A percentile compares a stretch with the other conserved stretches of the same genome.
phyloP scores from a whole-genome alignment of 2,888 invertebrate species.

The Plemyria rubiginata region DNA sequence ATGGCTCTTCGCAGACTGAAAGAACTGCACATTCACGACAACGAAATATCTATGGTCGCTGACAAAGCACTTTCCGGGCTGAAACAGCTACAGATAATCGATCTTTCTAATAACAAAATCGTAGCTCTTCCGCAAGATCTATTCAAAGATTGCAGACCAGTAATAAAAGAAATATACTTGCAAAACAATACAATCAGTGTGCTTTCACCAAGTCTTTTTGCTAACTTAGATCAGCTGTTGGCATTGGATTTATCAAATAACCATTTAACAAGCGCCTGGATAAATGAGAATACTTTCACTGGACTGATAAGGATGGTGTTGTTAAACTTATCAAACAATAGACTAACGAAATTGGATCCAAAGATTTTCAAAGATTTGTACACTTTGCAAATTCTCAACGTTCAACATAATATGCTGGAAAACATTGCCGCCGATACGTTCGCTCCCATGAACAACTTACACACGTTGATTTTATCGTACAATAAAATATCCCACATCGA shows the following conservation, averaged over 20 bases:
- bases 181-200: slow-evolving; percentile 96
- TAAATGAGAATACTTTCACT: slow-evolving; percentile 93
- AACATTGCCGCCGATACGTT: slow-evolving; percentile 95
- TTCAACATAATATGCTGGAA: slow-evolving; percentile 93
- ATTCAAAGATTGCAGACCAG: slow-evolving; percentile 91
- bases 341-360: slow-evolving; percentile 91
- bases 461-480: slow-evolving; percentile 93
- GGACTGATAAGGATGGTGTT: slow-evolving; percentile 95
- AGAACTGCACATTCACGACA: slow-evolving; percentile 93
- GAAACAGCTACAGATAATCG: slow-evolving; percentile 92
- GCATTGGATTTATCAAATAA: slow-evolving; percentile 94
- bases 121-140: slow-evolving; percentile 94
- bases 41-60: slow-evolving; percentile 94
- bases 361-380: slow-evolving; percentile 94
- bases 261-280: slow-evolving; percentile 94
- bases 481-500: slow-evolving; percentile 94
- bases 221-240: slow-evolving; percentile 92
- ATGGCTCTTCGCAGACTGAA: slow-evolving; percentile 91
- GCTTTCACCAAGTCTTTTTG: slow-evolving; percentile 93
- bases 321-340: slow-evolving; percentile 93
- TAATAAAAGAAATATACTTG: slow-evolving; percentile 94
- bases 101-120: slow-evolving; percentile 95
- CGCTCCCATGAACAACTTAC: slow-evolving; percentile 95
- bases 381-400: slow-evolving; percentile 92
- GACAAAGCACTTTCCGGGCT: slow-evolving; percentile 93